Conservation (phyloP, 2,888 invertebrate species). For the Dryobotodes eremita region DNA sequence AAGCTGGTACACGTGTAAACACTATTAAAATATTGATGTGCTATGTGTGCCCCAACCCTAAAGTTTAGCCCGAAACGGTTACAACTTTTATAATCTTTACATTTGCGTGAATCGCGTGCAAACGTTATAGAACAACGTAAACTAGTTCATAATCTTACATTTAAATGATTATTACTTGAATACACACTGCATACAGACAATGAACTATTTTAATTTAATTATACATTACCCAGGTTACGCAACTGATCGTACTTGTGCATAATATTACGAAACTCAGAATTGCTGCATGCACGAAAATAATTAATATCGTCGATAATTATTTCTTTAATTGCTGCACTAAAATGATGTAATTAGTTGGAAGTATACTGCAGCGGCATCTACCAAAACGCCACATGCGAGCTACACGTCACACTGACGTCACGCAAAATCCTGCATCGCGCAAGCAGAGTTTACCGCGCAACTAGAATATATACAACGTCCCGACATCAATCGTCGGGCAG, state of each 20-base stretch:
- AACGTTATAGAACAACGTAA: constrained; percentile 22
- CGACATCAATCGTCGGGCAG: no score
- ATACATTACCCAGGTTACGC: constrained; percentile 31
- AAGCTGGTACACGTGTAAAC: not conserved
- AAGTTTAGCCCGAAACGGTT: not conserved
- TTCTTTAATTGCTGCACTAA: constrained; percentile 9
- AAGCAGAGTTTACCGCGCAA: no score
- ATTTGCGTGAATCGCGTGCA: constrained; percentile 29
- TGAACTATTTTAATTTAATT: constrained; percentile 41
- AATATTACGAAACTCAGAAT: constrained; percentile 32
- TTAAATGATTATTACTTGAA: constrained; percentile 34
- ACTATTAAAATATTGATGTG: constrained; percentile 6
- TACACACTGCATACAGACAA: constrained; percentile 18
- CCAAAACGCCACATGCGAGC: no score
- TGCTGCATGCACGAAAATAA: constrained; percentile 36
- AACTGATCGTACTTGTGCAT: constrained; percentile 26
- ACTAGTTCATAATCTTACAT: constrained; percentile 29
- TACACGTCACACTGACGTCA: no score
- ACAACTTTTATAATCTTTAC: constrained; percentile 3
- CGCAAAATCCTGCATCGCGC: no score
- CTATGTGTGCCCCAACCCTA: not conserved
- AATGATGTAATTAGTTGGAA: constrained; percentile 1
- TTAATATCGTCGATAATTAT: constrained; percentile 33
- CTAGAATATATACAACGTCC: no score
- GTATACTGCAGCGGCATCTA: no score